A percentile compares a stretch with the other conserved stretches of the same genome.
These are phyloP conservation scores for Calephelis virginiensis DNA, from an alignment of 1,140 invertebrate genomes.

Conservation along the genomic window DNA sequence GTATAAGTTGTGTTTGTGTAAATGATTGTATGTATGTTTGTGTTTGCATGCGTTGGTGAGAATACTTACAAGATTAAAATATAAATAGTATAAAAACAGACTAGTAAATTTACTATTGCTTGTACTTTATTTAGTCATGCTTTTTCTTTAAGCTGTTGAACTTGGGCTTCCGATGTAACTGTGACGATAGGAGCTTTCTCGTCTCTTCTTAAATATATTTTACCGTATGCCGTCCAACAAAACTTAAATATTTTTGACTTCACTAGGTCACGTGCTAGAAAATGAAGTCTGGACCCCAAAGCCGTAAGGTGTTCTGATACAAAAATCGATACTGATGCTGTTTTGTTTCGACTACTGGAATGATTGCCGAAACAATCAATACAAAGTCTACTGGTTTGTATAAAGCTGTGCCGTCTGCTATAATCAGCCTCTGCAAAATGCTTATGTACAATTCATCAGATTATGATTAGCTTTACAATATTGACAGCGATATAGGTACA, in stretches of 20 bases:
- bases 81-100: not conserved
- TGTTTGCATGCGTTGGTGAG: not conserved
- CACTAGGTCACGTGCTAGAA: not conserved
- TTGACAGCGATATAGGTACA: constrained; percentile 12
- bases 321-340: not conserved
- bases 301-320: not conserved
- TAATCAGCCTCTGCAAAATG: constrained; percentile 27
- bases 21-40: too few relatives aligned
- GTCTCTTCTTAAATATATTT: not conserved
- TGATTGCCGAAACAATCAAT: constrained; percentile 37
- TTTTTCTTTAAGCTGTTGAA: not conserved
- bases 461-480: constrained; percentile 32
- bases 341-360: not conserved
- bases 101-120: not conserved
- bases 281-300: not conserved
- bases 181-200: not conserved
- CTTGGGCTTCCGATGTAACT: not conserved
- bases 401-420: constrained; percentile 29
- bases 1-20: too few relatives aligned
- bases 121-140: not conserved
- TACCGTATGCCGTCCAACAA: not conserved
- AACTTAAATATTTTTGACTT: not conserved
- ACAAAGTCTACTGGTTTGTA: constrained; percentile 27
- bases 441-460: constrained; percentile 31
- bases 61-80: not conserved